Percentiles rank a stretch among this genome's conserved stretches.
These are phyloP conservation scores for Calidris pygmaea DNA, from an alignment of 2,113 vertebrate species.

Conservation along the genomic window DNA sequence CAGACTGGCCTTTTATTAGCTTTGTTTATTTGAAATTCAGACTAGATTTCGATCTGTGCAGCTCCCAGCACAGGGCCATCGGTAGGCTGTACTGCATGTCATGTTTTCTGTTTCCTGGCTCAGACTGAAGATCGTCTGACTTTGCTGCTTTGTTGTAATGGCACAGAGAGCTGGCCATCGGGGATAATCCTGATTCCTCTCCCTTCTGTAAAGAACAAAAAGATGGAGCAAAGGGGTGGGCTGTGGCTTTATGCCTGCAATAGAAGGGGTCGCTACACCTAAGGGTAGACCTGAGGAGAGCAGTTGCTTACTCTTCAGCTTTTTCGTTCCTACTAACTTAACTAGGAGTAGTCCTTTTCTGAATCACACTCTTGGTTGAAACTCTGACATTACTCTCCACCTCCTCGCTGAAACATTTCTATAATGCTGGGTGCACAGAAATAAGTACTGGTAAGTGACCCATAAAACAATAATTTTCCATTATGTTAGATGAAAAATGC, in stretches of 20 bases:
- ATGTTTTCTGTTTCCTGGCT: background rate
- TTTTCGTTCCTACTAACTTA: background rate
- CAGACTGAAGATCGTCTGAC: background rate
- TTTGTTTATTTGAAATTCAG: background rate
- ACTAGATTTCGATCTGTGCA: background rate
- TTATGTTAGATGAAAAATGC: conserved; percentile 52
- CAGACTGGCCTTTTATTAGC: background rate
- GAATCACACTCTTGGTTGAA: background rate
- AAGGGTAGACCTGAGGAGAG: background rate
- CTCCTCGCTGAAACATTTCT: background rate
- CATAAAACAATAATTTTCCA: conserved; percentile 53
- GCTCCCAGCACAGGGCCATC: background rate
- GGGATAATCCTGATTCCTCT: background rate
- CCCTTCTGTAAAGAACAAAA: background rate
- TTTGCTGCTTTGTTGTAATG: background rate
- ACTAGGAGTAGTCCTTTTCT: background rate
- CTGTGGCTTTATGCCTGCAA: background rate
- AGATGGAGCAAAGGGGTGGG: background rate
- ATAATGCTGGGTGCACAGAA: background rate
- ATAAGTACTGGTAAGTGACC: conserved; percentile 1
- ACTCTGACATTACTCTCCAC: background rate
- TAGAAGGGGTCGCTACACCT: background rate
- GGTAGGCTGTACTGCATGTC: background rate
- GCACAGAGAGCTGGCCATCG: accelerated
- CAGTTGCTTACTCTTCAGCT: background rate